Conservation (phyloP, 2,888 invertebrate genomes). For the Heteromyza rotundicornis region DNA sequence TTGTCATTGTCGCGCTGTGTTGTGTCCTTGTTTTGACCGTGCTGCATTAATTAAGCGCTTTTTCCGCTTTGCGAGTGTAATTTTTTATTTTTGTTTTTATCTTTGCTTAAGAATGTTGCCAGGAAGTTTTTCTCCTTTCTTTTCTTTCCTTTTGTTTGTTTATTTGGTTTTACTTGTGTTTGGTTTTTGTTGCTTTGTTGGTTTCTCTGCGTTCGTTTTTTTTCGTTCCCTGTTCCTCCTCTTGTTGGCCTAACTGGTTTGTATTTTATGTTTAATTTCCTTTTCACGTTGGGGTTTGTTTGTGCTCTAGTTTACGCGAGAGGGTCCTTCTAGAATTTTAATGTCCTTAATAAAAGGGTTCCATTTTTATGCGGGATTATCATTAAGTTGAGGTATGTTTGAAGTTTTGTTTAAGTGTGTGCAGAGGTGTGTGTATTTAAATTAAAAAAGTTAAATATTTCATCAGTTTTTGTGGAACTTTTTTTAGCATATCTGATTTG, state of each 20-base stretch:
- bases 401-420: no score
- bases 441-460: no score
- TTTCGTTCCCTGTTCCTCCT: neutral
- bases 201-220: neutral
- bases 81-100: slow-evolving; percentile 25
- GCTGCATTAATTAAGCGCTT: neutral
- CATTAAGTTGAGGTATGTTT: no score
- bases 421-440: no score
- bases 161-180: no score
- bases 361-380: no score
- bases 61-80: neutral
- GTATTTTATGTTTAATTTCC: neutral
- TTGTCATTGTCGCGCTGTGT: neutral
- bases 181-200: neutral
- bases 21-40: neutral
- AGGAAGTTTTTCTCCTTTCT: neutral
- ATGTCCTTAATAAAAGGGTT: slow-evolving; percentile 2
- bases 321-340: slow-evolving; percentile 4
- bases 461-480: no score
- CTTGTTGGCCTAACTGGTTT: neutral
- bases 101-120: slow-evolving; percentile 5
- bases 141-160: no score
- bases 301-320: neutral
- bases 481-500: no score
- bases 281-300: neutral